A percentile compares a stretch with the other conserved stretches of the same genome.
Conservation (phyloP, 2,797 vertebrate species). For the Coluber constrictor region DNA sequence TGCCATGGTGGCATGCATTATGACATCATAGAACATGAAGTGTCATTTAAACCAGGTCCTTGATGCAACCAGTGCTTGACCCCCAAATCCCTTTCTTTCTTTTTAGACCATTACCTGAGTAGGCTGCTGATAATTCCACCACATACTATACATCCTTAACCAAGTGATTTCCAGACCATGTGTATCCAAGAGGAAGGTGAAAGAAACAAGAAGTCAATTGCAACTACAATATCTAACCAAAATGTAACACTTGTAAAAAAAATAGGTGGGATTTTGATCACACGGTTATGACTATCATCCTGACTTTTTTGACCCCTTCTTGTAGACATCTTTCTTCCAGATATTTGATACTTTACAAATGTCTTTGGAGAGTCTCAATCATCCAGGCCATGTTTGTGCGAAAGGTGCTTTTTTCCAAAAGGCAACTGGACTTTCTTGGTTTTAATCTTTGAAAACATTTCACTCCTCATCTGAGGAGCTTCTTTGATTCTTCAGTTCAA, state of each 20-base stretch:
- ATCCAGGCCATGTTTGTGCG: background rate
- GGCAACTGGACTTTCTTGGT: background rate
- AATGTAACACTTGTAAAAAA: background rate
- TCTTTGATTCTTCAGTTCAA: background rate
- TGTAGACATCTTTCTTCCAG: background rate
- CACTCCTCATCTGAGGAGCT: background rate
- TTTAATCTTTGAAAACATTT: background rate
- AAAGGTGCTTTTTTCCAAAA: background rate
- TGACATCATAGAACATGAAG: background rate
- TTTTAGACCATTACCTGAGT: background rate
- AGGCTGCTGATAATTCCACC: background rate
- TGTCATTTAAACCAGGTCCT: background rate
- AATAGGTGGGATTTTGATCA: background rate
- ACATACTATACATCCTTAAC: background rate
- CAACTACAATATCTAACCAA: background rate
- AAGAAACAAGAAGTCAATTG: background rate
- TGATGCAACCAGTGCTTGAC: background rate
- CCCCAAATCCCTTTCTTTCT: background rate
- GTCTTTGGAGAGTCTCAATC: background rate
- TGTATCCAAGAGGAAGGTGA: background rate
- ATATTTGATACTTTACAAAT: background rate
- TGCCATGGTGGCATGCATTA: background rate
- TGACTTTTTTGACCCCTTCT: background rate
- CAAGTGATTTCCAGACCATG: background rate
- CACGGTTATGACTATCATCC: background rate